phyloP scores from a whole-genome alignment of 2,113 vertebrate genomes.

The Corythornis vintsioides region DNA sequence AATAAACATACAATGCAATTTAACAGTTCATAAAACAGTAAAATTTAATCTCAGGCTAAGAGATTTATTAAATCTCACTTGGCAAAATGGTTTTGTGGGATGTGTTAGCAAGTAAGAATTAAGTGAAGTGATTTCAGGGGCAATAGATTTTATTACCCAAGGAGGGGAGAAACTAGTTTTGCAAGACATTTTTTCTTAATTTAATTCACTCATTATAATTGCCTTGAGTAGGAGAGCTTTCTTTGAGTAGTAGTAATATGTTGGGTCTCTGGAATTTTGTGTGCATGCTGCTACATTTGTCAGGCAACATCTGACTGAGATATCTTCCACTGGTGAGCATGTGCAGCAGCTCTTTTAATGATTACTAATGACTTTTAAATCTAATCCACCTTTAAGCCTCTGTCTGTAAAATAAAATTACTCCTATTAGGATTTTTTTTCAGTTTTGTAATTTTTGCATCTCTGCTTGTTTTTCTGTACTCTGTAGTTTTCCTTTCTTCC shows the following conservation, averaged over 20 bases:
- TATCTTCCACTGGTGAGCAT: not conserved
- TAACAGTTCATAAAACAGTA: constrained; percentile 90
- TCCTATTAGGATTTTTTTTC: not conserved
- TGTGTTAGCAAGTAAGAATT: constrained; percentile 77
- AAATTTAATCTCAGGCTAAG: constrained; percentile 82
- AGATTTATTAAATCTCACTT: constrained; percentile 87
- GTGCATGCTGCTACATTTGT: not conserved
- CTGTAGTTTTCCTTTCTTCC: not conserved
- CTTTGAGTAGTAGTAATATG: constrained; percentile 57
- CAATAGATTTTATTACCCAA: constrained; percentile 85
- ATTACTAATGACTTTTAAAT: not conserved
- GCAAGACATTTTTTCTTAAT: constrained; percentile 85
- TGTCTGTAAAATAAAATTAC: not conserved
- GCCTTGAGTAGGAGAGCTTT: constrained; percentile 81
- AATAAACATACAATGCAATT: constrained; percentile 82
- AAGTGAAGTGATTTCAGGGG: constrained; percentile 82
- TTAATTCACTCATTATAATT: constrained; percentile 87
- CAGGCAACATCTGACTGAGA: constrained; percentile 39
- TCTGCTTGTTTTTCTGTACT: not conserved
- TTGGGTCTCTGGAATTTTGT: not conserved
- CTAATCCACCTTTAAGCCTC: not conserved
- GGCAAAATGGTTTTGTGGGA: constrained; percentile 73
- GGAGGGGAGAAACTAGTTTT: constrained; percentile 74
- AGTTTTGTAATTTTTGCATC: not conserved
- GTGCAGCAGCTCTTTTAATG: not conserved